Percentiles rank a stretch among this genome's conserved stretches.
phyloP scores from a whole-genome alignment of 2,113 vertebrate genomes.

The Varanus komodoensis region DNA sequence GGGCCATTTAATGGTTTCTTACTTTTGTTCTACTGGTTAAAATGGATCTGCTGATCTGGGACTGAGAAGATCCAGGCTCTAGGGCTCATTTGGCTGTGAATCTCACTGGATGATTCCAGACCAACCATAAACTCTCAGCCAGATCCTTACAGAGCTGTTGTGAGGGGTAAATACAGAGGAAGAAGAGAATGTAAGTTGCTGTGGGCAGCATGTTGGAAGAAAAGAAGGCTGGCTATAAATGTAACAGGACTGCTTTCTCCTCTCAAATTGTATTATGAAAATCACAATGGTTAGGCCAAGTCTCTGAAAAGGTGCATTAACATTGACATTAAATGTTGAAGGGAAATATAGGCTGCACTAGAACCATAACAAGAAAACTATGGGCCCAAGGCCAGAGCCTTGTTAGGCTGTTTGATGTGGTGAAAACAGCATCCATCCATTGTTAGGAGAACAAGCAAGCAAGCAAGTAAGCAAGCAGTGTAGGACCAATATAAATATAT shows the following conservation, averaged over 20 bases:
- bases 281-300: not conserved
- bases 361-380: not conserved
- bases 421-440: not conserved
- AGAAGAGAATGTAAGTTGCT: too few relatives aligned
- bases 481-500: not conserved
- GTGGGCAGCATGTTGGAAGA: too few relatives aligned
- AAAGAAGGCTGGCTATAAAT: too few relatives aligned
- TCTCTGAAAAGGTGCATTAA: not conserved
- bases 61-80: too few relatives aligned
- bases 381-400: not conserved
- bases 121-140: too few relatives aligned
- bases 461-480: not conserved
- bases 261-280: not conserved
- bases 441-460: not conserved
- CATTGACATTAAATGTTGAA: not conserved
- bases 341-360: not conserved
- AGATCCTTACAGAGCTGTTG: too few relatives aligned
- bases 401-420: not conserved
- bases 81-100: too few relatives aligned
- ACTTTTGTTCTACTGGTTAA: not conserved
- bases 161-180: too few relatives aligned
- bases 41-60: not conserved
- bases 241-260: too few relatives aligned
- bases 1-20: not conserved
- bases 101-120: too few relatives aligned